Evolutionary conservation across 2,888 invertebrate species (phyloP).

Genomic region (Macrophya annulata): DNA sequence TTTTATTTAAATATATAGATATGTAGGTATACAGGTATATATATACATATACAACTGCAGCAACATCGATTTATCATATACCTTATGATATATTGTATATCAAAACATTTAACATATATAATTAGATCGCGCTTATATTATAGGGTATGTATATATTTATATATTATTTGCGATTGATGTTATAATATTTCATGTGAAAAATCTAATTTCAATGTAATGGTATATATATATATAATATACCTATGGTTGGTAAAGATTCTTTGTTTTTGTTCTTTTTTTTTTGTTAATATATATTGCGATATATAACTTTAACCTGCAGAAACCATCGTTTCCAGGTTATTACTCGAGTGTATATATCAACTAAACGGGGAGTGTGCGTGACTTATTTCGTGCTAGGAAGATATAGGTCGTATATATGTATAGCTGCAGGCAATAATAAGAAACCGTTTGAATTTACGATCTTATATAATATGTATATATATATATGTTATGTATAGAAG

Average conservation of each 20-base stretch:
- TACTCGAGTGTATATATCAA: constrained; percentile 18
- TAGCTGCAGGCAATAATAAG: constrained; percentile 13
- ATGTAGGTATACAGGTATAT: background rate
- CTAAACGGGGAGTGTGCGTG: constrained; percentile 30
- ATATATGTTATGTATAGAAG: background rate
- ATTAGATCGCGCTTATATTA: too few species aligned
- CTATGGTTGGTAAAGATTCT: too few species aligned
- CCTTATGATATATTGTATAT: too few species aligned
- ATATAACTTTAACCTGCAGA: background rate
- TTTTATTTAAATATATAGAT: background rate
- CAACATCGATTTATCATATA: too few species aligned
- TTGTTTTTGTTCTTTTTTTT: background rate
- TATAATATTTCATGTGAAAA: background rate
- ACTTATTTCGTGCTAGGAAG: constrained; percentile 28
- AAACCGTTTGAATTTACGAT: background rate
- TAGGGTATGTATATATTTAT: too few species aligned
- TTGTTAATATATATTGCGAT: background rate
- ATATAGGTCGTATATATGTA: constrained; percentile 16
- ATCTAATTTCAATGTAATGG: background rate
- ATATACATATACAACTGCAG: background rate
- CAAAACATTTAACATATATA: too few species aligned
- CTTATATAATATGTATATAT: background rate
- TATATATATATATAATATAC: too few species aligned
- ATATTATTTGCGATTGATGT: background rate
- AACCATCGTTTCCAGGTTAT: constrained; percentile 20